Evolutionary conservation across 2,888 invertebrate genomes (phyloP), one percentile per base, ranked within the genome.

Genomic region (Noctua pronuba): DNA sequence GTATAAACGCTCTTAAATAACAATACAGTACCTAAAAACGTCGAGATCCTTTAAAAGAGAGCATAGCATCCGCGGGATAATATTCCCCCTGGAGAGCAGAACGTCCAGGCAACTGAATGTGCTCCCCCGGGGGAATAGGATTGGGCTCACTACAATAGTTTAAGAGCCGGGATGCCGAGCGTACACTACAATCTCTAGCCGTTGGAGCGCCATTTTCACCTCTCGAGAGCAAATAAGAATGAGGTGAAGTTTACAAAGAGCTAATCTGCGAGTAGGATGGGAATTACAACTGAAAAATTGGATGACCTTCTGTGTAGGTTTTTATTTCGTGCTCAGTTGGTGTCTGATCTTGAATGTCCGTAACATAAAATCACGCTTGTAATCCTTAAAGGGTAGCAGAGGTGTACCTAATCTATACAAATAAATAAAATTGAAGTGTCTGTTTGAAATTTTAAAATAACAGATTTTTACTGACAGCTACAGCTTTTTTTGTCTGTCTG

Each of bases 131-230:
- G 72, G 69, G 84, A 73, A 75, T 62, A 44, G 75, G 67, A 79
- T 86, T 84, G 75, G 84, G 64, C 75, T 83, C 69, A 70, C 84
- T 86, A 71, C 84, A 86, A 84, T 84, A 75, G 66, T 75, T 83
- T 79, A 78, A 71, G 75, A 79, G 72, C 46, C 73, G 69, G 46
- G 70, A 64, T 86, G 49, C 67, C 38, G 74, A 66, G 66, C 58
- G 73, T 11, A 73, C 49, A 79, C 52, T 52, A 79, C 75, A 86
- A 75, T 86, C 75, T 79, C 70, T 52, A 52, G 52, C 66, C 52
- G 49, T 75, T 75, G 62, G 58, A 62, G 52, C 31, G 83, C 84
- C 44, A 84, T 84, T 84, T 73, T 73, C 67, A 73, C 66, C 62
- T 64, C 64, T 58, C 55, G 58, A 64, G 66, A 67, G 64, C 70